Conservation (phyloP, 2,113 vertebrate genomes). For the Charadrius vociferus region DNA sequence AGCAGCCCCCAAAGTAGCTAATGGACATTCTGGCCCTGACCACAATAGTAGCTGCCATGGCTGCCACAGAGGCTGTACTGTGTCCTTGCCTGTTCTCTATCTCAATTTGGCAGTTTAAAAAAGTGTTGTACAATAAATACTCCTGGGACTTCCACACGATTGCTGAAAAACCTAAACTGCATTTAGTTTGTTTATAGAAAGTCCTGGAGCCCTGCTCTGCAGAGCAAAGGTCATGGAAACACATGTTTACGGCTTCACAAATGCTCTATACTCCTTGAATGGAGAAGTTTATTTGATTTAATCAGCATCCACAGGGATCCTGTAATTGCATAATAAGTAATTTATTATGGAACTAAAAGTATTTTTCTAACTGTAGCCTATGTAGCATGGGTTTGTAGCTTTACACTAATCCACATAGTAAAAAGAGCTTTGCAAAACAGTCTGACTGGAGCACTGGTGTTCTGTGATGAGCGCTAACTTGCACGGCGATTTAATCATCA, state of each 20-base stretch:
- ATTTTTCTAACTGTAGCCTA: slow-evolving; percentile 47
- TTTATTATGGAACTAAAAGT: slow-evolving; percentile 58
- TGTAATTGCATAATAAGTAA: slow-evolving; percentile 63
- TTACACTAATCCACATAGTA: slow-evolving; percentile 17
- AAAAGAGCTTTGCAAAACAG: slow-evolving; percentile 6
- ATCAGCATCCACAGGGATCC: slow-evolving; percentile 65
- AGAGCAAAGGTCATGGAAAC: slow-evolving; percentile 59
- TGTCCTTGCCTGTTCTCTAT: slow-evolving; percentile 55
- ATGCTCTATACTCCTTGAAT: slow-evolving; percentile 51
- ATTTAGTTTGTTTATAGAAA: slow-evolving; percentile 62
- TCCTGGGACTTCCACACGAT: slow-evolving; percentile 37
- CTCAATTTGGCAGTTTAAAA: slow-evolving; percentile 55
- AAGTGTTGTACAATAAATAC: slow-evolving; percentile 41
- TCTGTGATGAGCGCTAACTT: not conserved
- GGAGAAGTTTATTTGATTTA: slow-evolving; percentile 66
- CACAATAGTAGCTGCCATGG: slow-evolving; percentile 28
- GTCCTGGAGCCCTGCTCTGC: not conserved
- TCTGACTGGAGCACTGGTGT: not conserved
- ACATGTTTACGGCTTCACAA: slow-evolving; percentile 62
- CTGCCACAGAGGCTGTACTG: slow-evolving; percentile 44
- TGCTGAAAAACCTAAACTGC: slow-evolving; percentile 47
- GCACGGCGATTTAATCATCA: not conserved
- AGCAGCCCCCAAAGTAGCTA: slow-evolving; percentile 54
- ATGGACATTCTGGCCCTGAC: slow-evolving; percentile 64
- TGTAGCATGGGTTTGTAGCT: slow-evolving; percentile 1